Base-by-base conservation (phyloP, 2,888 invertebrate genomes). In the Folsomia candida region DNA sequence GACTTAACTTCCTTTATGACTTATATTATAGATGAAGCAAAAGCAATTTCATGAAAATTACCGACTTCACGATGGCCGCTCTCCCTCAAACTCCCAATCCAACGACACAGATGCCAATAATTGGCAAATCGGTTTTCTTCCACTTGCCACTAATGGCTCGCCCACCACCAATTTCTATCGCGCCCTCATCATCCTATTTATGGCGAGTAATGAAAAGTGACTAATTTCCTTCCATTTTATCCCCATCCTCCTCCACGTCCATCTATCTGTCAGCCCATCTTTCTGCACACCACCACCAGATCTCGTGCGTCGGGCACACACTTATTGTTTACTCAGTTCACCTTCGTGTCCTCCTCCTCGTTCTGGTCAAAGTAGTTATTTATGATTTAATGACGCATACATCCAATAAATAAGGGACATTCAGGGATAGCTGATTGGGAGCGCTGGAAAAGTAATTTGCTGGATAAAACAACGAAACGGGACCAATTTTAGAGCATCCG, bases 31-130 rank as follows among this genome's bases (percentile, higher is more conserved):
- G 73, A 73, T 75, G 75, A 73, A 70, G 51, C 37, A 73, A 75
- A 75, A 75, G 73, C 73, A 76, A 76, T 76, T 73, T 76, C 76
- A 58, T 70, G 71, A 76, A 76, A 75, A 71, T 75, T 75, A 75
- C 70, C 68, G 71, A 70, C 75, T 75, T 67, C 66, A 26, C 51
- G 28, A 64, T 64, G 60, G 64, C 64, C 20, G 57, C 47, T 27
- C 26, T 62, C 58, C 26, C 66, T 57, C 47, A 37, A 54, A 54
- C 61, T 59, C 59, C 54, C 66, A 37, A 61, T 65, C 24, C 61
- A 51, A 69, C 74, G 74, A 74, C 74, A 76, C 71, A n/a, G n/a
- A 76, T 74, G 76, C 74, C 72, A 72, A 76, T 76, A 76, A 76
- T 76, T 76, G 76, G 72, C 72, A 69, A 76, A 76, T 76, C 72